phyloP scores from a whole-genome alignment of 2,888 invertebrate species.

The Stenurella melanura region DNA sequence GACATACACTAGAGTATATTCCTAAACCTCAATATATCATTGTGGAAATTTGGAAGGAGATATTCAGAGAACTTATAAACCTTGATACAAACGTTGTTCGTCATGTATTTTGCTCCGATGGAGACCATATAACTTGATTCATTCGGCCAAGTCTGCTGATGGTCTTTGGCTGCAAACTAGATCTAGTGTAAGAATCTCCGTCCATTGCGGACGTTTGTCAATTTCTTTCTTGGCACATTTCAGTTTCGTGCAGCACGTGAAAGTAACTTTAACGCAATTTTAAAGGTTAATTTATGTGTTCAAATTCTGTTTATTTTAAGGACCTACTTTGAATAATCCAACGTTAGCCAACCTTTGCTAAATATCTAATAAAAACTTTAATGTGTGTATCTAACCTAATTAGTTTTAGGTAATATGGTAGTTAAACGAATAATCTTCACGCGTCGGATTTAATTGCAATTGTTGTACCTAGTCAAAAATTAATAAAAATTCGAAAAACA shows the following conservation, averaged over 20 bases:
- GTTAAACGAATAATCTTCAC: not conserved
- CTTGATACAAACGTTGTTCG: too few species aligned
- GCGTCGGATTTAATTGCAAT: not conserved
- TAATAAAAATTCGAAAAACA: too few species aligned
- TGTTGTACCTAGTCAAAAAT: too few species aligned
- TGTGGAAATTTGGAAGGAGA: too few species aligned
- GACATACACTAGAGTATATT: too few species aligned
- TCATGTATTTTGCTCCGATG: too few species aligned
- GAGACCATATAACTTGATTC: too few species aligned
- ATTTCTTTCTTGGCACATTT: not conserved
- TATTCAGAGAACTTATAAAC: too few species aligned
- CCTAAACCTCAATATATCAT: too few species aligned
- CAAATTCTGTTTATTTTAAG: constrained; percentile 24
- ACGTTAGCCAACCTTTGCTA: constrained; percentile 3
- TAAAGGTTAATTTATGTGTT: constrained; percentile 12
- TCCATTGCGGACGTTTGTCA: not conserved
- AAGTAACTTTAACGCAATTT: not conserved
- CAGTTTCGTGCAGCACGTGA: not conserved
- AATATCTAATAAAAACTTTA: constrained; percentile 15
- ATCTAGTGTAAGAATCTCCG: not conserved
- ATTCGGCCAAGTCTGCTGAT: not conserved
- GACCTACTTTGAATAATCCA: constrained; percentile 5
- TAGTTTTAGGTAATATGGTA: constrained; percentile 5
- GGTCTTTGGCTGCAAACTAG: not conserved
- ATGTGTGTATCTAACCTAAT: constrained; percentile 23